Evolutionary conservation across 2,888 invertebrate species (phyloP).

Genomic region (Acanthococcus lagerstroemiae): DNA sequence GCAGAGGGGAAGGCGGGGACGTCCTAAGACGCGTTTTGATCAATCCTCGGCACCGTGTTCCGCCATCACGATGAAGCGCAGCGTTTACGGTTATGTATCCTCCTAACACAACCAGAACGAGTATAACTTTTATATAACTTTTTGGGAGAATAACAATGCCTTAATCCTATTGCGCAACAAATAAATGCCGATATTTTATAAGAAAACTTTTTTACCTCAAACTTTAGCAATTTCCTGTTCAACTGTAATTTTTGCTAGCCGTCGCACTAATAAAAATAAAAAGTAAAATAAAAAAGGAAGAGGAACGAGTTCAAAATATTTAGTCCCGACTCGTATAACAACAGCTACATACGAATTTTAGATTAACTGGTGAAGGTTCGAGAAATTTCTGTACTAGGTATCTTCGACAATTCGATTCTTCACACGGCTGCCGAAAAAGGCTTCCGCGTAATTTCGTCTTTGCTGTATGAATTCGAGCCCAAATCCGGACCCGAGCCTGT

Average conservation of each 20-base stretch:
- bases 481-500: too few relatives aligned
- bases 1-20: background rate
- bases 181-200: constrained; percentile 27
- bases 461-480: too few relatives aligned
- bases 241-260: constrained; percentile 18
- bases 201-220: constrained; percentile 22
- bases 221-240: constrained; percentile 25
- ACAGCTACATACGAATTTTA: too few relatives aligned
- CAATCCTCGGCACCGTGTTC: background rate
- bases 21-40: background rate
- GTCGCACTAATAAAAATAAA: too few relatives aligned
- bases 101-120: background rate
- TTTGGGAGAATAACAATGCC: constrained; percentile 17
- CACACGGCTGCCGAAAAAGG: too few relatives aligned
- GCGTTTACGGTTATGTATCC: constrained; percentile 10
- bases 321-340: too few relatives aligned
- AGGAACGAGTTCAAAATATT: too few relatives aligned
- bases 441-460: too few relatives aligned
- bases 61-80: constrained; percentile 9
- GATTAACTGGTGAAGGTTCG: too few relatives aligned
- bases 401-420: too few relatives aligned
- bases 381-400: too few relatives aligned
- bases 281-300: too few relatives aligned
- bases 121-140: constrained; percentile 19
- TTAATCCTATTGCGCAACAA: constrained; percentile 24